phyloP scores from a whole-genome alignment of 2,797 vertebrate species.

The Arctocebus calabarensis region DNA sequence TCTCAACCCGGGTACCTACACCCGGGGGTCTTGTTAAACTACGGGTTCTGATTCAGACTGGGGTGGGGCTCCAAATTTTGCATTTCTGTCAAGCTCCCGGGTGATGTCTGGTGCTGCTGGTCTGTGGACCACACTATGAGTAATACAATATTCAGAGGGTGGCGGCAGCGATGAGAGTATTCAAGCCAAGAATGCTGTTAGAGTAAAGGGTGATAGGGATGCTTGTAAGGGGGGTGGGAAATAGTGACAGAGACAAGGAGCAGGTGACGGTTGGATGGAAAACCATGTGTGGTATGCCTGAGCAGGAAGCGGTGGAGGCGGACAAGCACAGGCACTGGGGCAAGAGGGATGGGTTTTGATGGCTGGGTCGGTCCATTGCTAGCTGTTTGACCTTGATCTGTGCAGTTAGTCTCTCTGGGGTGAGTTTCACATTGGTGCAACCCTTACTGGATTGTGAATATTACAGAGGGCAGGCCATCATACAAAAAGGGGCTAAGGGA shows the following conservation, averaged over 20 bases:
- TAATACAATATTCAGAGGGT: background rate
- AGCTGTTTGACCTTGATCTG: too few species aligned
- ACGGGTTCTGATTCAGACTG: background rate
- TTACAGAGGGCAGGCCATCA: background rate
- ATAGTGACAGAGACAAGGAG: background rate
- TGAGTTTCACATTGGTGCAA: background rate
- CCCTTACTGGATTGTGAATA: background rate
- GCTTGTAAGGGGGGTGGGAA: background rate
- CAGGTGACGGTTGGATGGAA: background rate
- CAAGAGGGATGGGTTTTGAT: background rate
- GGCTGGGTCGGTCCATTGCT: background rate
- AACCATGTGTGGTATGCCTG: background rate
- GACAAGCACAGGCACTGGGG: background rate
- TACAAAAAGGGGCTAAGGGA: background rate
- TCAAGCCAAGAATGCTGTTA: background rate
- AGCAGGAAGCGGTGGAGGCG: background rate
- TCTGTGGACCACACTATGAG: background rate
- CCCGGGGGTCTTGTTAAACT: background rate
- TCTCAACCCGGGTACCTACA: background rate
- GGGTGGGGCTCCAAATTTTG: background rate
- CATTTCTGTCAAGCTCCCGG: background rate
- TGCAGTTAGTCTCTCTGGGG: background rate
- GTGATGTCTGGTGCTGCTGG: background rate
- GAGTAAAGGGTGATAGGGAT: background rate
- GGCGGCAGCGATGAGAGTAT: background rate